Evolutionary conservation across 1,140 invertebrate species (phyloP).

Genomic region (Ceratosolen solmsi): DNA sequence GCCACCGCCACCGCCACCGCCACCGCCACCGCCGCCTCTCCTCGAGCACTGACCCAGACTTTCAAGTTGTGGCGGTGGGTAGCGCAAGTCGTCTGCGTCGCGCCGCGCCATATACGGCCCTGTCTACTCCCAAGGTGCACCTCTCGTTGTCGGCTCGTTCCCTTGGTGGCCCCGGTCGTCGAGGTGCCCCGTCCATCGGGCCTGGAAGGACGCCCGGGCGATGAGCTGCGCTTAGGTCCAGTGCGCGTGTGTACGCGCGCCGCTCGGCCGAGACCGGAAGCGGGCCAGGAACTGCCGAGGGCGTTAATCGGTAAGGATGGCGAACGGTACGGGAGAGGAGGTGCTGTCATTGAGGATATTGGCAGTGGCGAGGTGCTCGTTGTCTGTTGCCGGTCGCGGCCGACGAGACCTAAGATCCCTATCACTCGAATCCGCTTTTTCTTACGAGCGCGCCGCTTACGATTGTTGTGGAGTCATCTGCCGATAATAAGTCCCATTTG

Average conservation of each 20-base stretch:
- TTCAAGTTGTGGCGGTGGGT: conserved; percentile 44
- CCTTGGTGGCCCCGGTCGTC: no score
- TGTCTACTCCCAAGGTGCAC: conserved; percentile 6
- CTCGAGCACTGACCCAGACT: conserved; percentile 51
- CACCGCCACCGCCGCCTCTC: background rate
- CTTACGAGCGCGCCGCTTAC: background rate
- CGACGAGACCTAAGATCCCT: background rate
- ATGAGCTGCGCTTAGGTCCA: background rate
- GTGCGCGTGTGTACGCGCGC: background rate
- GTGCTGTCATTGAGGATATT: background rate
- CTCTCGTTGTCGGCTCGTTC: background rate
- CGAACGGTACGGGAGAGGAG: background rate
- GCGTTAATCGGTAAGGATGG: background rate
- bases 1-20: background rate
- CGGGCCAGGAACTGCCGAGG: background rate
- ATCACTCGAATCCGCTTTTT: background rate
- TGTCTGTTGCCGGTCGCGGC: background rate
- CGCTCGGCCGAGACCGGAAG: background rate
- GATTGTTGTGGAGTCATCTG: conserved; percentile 8
- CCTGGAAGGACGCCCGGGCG: background rate
- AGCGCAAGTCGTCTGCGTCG: conserved; percentile 9
- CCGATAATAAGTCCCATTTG: conserved; percentile 4
- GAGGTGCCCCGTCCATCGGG: background rate
- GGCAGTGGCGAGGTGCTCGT: background rate
- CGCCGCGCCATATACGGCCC: conserved; percentile 48